Percentiles rank a stretch among this genome's conserved stretches.
Conservation (phyloP, 2,888 invertebrate species). For the Synanthedon andrenaeformis region DNA sequence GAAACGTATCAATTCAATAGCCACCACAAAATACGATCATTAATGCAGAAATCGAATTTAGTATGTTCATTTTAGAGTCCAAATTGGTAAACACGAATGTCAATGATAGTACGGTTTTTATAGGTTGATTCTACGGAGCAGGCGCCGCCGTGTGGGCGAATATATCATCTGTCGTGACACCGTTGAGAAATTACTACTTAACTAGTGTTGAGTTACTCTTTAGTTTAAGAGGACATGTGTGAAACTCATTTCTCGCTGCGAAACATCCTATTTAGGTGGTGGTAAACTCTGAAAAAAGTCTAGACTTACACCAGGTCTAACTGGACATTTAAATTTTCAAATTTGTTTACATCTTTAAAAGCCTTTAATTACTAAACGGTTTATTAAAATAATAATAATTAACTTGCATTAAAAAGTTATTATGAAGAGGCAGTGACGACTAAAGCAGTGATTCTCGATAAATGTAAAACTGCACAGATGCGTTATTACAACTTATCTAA, state of each 20-base stretch:
- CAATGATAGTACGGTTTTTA: not conserved
- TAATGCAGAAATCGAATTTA: not conserved
- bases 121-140: not conserved
- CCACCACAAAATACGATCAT: not conserved
- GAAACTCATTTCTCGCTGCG: not conserved
- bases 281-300: too few relatives aligned
- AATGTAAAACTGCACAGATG: too few relatives aligned
- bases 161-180: conserved; percentile 44
- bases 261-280: too few relatives aligned
- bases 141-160: conserved; percentile 55
- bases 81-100: not conserved
- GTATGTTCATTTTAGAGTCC: not conserved
- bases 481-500: too few relatives aligned
- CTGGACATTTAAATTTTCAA: too few relatives aligned
- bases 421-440: too few relatives aligned
- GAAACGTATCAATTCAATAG: not conserved
- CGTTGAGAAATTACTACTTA: conserved; percentile 22
- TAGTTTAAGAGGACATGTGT: not conserved
- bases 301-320: too few relatives aligned
- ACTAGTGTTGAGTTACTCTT: not conserved
- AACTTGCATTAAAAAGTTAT: too few relatives aligned
- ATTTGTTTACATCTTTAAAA: too few relatives aligned
- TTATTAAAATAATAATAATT: too few relatives aligned
- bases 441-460: too few relatives aligned
- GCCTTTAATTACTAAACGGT: too few relatives aligned